A percentile compares a stretch with the other conserved stretches of the same genome.
These are phyloP conservation scores for Actinia equina DNA, from an alignment of 64 coral and sea anemone genomes.

Conservation along the genomic window DNA sequence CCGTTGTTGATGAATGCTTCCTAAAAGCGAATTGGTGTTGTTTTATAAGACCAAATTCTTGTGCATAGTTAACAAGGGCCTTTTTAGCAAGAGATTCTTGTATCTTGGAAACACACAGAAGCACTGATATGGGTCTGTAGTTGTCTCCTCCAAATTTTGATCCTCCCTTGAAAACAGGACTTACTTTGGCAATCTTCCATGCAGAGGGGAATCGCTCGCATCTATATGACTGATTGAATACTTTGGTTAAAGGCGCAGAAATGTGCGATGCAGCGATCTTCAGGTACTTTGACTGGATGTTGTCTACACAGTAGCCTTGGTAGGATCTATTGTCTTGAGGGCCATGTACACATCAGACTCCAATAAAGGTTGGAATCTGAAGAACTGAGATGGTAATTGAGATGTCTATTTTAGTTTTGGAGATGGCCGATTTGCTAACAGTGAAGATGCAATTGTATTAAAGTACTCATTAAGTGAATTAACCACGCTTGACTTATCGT, in stretches of 20 bases:
- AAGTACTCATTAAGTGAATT: slow-evolving; percentile 19
- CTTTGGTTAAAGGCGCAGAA: neutral
- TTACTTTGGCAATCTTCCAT: no score
- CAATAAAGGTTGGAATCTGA: neutral
- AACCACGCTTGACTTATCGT: slow-evolving; percentile 8
- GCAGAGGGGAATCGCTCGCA: neutral
- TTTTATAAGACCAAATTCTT: neutral
- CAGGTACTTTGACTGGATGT: neutral
- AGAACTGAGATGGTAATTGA: neutral
- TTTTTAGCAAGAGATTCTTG: neutral
- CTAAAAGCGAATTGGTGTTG: slow-evolving; percentile 13
- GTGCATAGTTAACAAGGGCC: slow-evolving; percentile 7
- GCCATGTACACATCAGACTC: slow-evolving; percentile 29
- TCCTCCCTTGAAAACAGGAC: no score
- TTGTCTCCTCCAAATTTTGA: no score
- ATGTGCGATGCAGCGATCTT: slow-evolving; percentile 14
- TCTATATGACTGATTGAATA: neutral
- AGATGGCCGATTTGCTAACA: slow-evolving; percentile 12
- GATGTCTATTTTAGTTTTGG: neutral
- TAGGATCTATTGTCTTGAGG: slow-evolving; percentile 8
- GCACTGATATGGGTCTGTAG: no score
- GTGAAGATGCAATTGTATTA: neutral
- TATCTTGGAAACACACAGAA: no score
- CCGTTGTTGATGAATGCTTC: no score
- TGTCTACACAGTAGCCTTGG: slow-evolving; percentile 8